phyloP scores from a whole-genome alignment of 1,140 invertebrate species.

The Drosophila rufa region DNA sequence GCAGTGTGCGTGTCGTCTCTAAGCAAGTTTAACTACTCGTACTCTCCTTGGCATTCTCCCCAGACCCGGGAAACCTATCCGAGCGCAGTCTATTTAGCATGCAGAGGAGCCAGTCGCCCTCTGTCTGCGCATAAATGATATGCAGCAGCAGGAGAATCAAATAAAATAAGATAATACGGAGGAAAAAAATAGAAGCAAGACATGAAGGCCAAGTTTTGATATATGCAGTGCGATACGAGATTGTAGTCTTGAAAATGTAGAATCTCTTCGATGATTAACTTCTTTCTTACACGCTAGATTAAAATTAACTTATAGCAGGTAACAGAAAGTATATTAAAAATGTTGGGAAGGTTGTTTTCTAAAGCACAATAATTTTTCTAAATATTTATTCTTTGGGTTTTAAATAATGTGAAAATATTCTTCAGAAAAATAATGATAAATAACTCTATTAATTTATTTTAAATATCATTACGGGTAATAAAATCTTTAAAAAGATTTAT shows the following conservation, averaged over 20 bases:
- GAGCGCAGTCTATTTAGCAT: conserved; percentile 56
- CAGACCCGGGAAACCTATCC: conserved; percentile 1
- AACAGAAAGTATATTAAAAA: too few relatives aligned
- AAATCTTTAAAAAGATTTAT: background rate
- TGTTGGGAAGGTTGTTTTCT: background rate
- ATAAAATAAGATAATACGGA: conserved; percentile 4
- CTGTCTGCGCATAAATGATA: conserved; percentile 32
- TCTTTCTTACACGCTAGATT: background rate
- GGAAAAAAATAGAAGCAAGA: background rate
- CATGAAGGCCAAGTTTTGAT: conserved; percentile 18
- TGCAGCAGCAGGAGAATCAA: conserved; percentile 28
- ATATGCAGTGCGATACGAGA: conserved; percentile 29
- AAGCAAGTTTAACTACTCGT: conserved; percentile 56
- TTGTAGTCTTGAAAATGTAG: background rate
- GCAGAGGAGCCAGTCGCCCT: conserved; percentile 50
- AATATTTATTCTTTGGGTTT: background rate
- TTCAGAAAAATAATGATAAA: background rate
- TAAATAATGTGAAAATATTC: background rate
- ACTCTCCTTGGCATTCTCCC: conserved; percentile 37
- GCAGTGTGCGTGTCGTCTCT: conserved; percentile 51
- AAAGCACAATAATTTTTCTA: too few relatives aligned
- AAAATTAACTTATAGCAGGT: background rate
- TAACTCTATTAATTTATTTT: background rate
- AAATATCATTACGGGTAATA: background rate
- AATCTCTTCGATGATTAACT: background rate